phyloP scores from a whole-genome alignment of 2,797 vertebrate species.

The Antrozous pallidus region DNA sequence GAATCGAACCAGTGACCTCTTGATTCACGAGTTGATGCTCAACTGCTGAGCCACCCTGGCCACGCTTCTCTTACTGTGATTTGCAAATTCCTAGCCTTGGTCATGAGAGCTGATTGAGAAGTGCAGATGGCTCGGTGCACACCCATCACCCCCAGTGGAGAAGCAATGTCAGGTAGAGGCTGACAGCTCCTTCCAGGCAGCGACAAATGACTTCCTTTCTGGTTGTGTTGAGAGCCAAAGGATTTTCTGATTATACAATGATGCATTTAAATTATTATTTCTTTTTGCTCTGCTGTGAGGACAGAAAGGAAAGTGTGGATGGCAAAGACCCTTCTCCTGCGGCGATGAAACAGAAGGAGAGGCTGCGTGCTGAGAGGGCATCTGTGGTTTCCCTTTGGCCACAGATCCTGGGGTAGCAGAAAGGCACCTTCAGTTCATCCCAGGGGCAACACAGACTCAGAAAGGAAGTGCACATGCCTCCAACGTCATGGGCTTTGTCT shows the following conservation, averaged over 20 bases:
- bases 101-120: not conserved
- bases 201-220: conserved; percentile 56
- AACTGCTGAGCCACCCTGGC: no score
- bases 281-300: conserved; percentile 61
- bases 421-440: conserved; percentile 52
- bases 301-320: not conserved
- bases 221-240: conserved; percentile 34
- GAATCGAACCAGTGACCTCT: no score
- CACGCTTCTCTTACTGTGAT: not conserved
- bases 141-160: not conserved
- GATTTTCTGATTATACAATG: conserved; percentile 50
- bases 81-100: not conserved
- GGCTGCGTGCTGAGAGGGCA: conserved; percentile 50
- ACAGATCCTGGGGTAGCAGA: conserved; percentile 20
- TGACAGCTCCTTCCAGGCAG: conserved; percentile 38
- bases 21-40: no score
- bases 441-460: not conserved
- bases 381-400: conserved; percentile 49
- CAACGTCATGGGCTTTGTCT: conserved; percentile 48
- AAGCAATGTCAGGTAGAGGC: not conserved
- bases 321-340: conserved; percentile 56
- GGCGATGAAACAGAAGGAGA: conserved; percentile 46
- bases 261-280: conserved; percentile 58
- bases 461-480: not conserved
- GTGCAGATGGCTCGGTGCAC: conserved; percentile 39